Conservation (phyloP, 2,113 vertebrate genomes). For the Leiothrix lutea region DNA sequence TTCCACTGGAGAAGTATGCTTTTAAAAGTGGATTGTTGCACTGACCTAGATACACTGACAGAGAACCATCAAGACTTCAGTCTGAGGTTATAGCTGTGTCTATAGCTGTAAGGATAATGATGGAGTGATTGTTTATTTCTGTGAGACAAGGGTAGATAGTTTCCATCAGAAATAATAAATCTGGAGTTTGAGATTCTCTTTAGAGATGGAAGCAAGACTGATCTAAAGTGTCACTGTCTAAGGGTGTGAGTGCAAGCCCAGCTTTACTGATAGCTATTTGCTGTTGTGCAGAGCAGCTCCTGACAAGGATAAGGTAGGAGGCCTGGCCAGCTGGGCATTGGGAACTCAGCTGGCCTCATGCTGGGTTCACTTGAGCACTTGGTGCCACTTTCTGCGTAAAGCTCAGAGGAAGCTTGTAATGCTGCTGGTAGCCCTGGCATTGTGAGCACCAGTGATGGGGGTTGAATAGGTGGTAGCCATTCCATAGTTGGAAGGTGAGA, state of each 20-base stretch:
- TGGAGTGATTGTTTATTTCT: neutral
- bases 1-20: neutral
- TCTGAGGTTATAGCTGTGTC: neutral
- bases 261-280: neutral
- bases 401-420: neutral
- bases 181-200: neutral
- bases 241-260: rapidly evolving
- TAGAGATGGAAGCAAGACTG: neutral
- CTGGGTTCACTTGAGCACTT: rapidly evolving
- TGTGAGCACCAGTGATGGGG: neutral
- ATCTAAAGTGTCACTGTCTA: neutral
- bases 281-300: neutral
- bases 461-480: neutral
- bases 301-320: neutral
- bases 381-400: neutral
- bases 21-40: neutral
- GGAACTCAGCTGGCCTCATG: neutral
- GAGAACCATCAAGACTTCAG: neutral
- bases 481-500: neutral
- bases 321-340: rapidly evolving
- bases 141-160: neutral
- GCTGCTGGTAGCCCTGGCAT: neutral
- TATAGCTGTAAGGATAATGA: neutral
- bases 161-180: neutral
- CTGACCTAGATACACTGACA: neutral